phyloP scores from a whole-genome alignment of 2,113 vertebrate genomes.

The Pterocles orientalis region DNA sequence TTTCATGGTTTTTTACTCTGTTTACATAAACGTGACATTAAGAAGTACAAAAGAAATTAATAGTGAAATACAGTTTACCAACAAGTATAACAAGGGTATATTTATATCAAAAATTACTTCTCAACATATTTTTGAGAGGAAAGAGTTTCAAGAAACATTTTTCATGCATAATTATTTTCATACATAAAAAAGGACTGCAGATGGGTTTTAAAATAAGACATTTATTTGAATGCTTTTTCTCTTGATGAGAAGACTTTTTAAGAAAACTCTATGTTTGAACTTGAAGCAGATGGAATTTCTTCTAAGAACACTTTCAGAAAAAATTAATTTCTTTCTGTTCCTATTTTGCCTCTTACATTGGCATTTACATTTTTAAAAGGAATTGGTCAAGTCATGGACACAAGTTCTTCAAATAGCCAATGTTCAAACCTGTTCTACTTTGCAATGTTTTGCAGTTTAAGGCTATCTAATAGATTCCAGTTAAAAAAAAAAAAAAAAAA shows the following conservation, averaged over 20 bases:
- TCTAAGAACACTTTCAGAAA: background rate
- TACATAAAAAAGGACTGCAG: background rate
- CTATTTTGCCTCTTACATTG: background rate
- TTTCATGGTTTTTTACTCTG: background rate
- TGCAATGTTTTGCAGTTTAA: background rate
- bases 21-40: background rate
- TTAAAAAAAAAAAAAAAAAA: background rate
- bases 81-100: background rate
- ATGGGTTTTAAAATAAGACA: background rate
- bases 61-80: background rate
- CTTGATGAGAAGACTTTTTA: background rate
- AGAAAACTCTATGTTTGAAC: background rate
- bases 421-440: background rate
- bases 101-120: background rate
- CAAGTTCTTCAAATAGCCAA: background rate
- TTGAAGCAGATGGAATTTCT: background rate
- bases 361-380: background rate
- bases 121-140: background rate
- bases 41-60: background rate
- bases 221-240: background rate
- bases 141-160: background rate
- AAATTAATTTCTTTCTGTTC: background rate
- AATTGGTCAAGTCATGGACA: background rate
- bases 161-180: background rate
- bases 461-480: background rate